A percentile compares a stretch with the other conserved stretches of the same genome.
Conservation (phyloP, 1,140 invertebrate genomes). For the Parapsyche elsis region DNA sequence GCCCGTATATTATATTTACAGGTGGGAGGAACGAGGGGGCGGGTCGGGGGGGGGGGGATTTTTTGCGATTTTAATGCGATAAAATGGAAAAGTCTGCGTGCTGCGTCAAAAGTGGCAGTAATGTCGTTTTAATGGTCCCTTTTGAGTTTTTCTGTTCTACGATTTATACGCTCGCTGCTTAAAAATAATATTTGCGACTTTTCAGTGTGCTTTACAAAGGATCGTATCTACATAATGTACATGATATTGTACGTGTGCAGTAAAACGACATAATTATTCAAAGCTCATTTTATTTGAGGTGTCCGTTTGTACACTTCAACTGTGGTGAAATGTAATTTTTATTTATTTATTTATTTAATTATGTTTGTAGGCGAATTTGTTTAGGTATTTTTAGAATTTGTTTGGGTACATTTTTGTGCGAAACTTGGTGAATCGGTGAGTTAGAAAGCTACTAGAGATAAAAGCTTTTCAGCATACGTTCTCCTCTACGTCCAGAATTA, state of each 20-base stretch:
- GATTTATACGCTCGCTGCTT: neutral
- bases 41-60: neutral
- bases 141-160: neutral
- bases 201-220: no score
- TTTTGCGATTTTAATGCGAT: conserved; percentile 1
- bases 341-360: no score
- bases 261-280: no score
- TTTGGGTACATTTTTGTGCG: no score
- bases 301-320: no score
- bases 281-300: no score
- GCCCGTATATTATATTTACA: neutral
- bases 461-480: conserved; percentile 1
- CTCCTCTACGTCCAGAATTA: neutral
- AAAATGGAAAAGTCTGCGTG: conserved; percentile 2
- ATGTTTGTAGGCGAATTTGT: no score
- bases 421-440: no score
- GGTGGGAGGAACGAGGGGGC: neutral
- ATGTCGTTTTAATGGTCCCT: conserved; percentile 4
- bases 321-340: no score
- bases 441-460: neutral
- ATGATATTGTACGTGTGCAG: no score
- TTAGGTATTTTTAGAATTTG: no score
- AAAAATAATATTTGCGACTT: neutral
- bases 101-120: neutral
- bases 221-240: no score